Conservation (phyloP, 2,797 vertebrate species). For the Cyprinodon diabolis region DNA sequence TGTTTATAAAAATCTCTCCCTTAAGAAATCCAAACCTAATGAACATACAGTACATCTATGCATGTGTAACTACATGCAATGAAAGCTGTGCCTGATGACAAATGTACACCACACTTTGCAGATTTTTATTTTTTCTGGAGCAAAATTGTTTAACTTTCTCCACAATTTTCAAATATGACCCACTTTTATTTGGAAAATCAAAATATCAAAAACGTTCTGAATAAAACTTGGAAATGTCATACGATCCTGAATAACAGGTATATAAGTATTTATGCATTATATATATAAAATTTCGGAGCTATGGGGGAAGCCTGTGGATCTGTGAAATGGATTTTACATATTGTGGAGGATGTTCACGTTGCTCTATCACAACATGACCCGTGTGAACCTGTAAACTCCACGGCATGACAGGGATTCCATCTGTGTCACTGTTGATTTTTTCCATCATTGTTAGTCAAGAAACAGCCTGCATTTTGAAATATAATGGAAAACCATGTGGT, state of each 20-base stretch:
- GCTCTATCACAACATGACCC: conserved; percentile 34
- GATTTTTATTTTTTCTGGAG: background rate
- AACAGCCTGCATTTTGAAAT: conserved; percentile 17
- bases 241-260: background rate
- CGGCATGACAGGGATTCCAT: conserved; percentile 36
- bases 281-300: background rate
- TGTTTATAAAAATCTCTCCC: background rate
- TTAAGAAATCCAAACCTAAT: background rate
- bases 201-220: background rate
- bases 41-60: no score
- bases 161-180: background rate
- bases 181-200: background rate
- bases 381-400: conserved; percentile 17
- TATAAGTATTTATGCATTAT: background rate
- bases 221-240: background rate
- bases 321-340: conserved; percentile 42
- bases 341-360: conserved; percentile 29
- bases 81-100: background rate
- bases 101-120: background rate
- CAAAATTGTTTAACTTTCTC: background rate
- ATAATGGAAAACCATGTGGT: conserved; percentile 7
- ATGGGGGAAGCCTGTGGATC: background rate
- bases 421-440: conserved; percentile 36
- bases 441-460: conserved; percentile 39
- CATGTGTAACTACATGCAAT: background rate